Evolutionary conservation across 92 coral and sea anemone genomes (phyloP), one percentile per base, ranked within the genome.

Genomic region (Diadumene lineata): DNA sequence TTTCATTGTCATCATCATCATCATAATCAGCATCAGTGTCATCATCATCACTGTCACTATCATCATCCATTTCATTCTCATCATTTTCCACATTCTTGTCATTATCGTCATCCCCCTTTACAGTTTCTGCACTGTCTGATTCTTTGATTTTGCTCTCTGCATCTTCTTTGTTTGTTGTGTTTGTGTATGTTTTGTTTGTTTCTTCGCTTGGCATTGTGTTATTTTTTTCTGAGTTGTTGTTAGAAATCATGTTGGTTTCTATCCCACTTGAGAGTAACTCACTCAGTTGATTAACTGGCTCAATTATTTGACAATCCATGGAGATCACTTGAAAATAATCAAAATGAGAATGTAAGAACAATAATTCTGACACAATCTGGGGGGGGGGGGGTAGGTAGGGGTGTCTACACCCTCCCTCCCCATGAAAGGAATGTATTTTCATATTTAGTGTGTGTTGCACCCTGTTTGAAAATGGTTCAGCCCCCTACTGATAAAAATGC

Each of bases 21-120:
- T 64, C 69, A 23, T 64, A 7, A 64, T 64, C 69, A 30, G 9
- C 69, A 64, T 7, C 69, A 29, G 2, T 34, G 9, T 64, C 69
- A 64, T 23, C 69, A 7, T 64, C 33, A 29, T 18, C 34, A 29
- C 9, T 19, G 18, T 64, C 69, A 23, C 27, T 34, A 7, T 23
- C 69, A 64, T 30, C 31, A 23, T 24, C 66, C 9, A 13, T 22
- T n/a, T 60, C 69, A 64, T 33, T 33, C 27, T 64, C 69, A 7
- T 2, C 34, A 17, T 22, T 29, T 64, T 8, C 69, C 9, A 19
- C 69, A 7, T 64, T 33, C 28, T 30, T 34, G 11, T 3, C 64
- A 57, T 26, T 3, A 21, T 17, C 64, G 19, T 26, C 17, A 17
- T 57, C 64, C 7, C 30, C 64, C 30, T 57, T 26, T 17, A 4